Evolutionary conservation across 1,140 invertebrate genomes (phyloP), one percentile per base, ranked within the genome.

Genomic region (Panagrolaimus sp.): DNA sequence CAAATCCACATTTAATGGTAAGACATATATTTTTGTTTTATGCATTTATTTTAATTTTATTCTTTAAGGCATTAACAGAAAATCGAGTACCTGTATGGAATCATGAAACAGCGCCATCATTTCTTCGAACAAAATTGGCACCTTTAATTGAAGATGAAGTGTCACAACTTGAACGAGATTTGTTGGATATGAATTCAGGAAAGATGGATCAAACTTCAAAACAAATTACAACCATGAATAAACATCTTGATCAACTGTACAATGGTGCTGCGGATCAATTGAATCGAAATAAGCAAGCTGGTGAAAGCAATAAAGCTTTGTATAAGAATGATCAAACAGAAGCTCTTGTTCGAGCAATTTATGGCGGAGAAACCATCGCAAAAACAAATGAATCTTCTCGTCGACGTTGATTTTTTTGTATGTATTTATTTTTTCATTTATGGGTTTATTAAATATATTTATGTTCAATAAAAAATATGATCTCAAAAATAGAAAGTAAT

Each of bases 41-140:
- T 24, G n/a, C n/a, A n/a, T 17, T 17, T 21, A 26, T 10, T 4
- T 12, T 26, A 5, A 28, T 12, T 21, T 58, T 58, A 4, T 58
- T 58, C n/a, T n/a, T 58, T 14, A 21, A 58, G 52, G 52, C 21
- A 58, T 5, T 58, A 28, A 58, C 52, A 21, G 52, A 58, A 58
- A 21, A 58, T 26, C 52, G 52, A 8, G 52, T 58, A 21, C 52
- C 52, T 28, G 21, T 12, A 21, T 58, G 52, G 52, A 58, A 58
- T 28, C 52, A 58, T 21, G 52, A 58, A 58, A 58, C 52, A 17
- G 52, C 52, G 10, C 52, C 52, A 9, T 21, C 52, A 21, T 58
- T 58, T 28, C 52, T 58, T 58, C 52, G 52, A 21, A 58, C 52
- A 21, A 58, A 58, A 24, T n/a, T 58, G 1, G 52, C 21, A 12